A percentile compares a stretch with the other conserved stretches of the same genome.
phyloP scores from a whole-genome alignment of 2,888 invertebrate species.

The Linnaemya tessellans region DNA sequence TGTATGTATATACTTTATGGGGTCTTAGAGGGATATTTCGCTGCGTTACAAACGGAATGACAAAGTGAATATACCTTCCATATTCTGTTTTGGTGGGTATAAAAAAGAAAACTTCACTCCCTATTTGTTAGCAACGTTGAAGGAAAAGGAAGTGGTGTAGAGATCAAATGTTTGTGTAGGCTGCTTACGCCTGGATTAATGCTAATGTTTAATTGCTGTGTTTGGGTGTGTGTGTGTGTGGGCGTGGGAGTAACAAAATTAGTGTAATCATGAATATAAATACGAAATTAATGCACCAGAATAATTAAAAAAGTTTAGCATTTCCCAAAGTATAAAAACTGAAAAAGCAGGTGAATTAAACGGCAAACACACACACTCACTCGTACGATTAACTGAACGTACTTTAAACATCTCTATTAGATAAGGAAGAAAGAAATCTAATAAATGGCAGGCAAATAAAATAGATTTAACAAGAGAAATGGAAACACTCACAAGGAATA shows the following conservation, averaged over 20 bases:
- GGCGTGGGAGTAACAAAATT: neutral
- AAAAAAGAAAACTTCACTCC: neutral
- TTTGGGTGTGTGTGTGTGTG: slow-evolving; percentile 8
- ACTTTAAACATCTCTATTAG: neutral
- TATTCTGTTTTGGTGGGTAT: too few species aligned
- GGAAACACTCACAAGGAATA: neutral
- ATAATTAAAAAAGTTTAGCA: slow-evolving; percentile 50
- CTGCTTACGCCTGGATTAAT: neutral
- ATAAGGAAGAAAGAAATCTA: neutral
- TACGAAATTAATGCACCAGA: slow-evolving; percentile 66
- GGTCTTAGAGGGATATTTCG: too few species aligned
- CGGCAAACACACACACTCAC: neutral
- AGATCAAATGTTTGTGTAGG: slow-evolving; percentile 25
- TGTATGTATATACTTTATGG: too few species aligned
- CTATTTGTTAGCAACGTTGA: neutral
- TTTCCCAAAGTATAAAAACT: neutral
- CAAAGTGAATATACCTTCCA: too few species aligned
- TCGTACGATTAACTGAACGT: neutral
- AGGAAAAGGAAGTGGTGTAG: neutral
- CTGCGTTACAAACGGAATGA: too few species aligned
- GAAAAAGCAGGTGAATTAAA: slow-evolving; percentile 6
- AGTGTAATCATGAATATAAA: slow-evolving; percentile 64
- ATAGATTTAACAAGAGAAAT: neutral
- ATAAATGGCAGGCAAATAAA: neutral
- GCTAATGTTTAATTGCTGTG: slow-evolving; percentile 16